Evolutionary conservation across 2,113 vertebrate genomes (phyloP).

Genomic region (Numida meleagris): DNA sequence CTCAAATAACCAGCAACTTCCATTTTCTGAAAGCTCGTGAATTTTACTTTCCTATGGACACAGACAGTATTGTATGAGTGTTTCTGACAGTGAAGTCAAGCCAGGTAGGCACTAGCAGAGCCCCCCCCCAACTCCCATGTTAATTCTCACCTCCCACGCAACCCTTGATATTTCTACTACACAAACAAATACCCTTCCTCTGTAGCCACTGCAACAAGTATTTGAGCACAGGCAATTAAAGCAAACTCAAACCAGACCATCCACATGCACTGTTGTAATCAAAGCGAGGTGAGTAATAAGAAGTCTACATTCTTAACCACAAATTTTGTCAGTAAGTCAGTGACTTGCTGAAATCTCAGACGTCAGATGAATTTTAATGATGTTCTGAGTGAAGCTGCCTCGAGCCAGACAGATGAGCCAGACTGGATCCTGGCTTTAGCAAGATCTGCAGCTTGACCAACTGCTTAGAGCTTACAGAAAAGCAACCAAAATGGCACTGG

Average conservation of each 20-base stretch:
- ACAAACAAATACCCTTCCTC: not conserved
- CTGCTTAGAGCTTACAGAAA: not conserved
- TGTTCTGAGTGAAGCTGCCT: not conserved
- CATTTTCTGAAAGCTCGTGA: not conserved
- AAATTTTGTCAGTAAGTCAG: not conserved
- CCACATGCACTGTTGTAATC: not conserved
- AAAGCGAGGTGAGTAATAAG: not conserved
- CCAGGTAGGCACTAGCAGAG: not conserved
- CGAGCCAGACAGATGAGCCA: not conserved
- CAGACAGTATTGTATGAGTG: not conserved
- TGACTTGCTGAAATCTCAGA: not conserved
- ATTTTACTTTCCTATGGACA: not conserved
- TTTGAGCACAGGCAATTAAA: not conserved
- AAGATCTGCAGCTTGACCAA: not conserved
- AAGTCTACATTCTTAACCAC: fast-evolving
- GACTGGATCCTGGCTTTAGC: not conserved
- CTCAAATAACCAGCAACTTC: not conserved
- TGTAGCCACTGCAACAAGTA: not conserved
- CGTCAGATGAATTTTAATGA: not conserved
- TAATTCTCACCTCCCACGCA: not conserved
- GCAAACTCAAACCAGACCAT: not conserved
- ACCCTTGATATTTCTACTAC: not conserved
- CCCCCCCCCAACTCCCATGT: too few relatives aligned
- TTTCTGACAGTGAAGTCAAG: not conserved
- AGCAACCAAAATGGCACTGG: not conserved